Evolutionary conservation across 2,888 invertebrate species (phyloP).

Genomic region (Ephialtes manifestator): DNA sequence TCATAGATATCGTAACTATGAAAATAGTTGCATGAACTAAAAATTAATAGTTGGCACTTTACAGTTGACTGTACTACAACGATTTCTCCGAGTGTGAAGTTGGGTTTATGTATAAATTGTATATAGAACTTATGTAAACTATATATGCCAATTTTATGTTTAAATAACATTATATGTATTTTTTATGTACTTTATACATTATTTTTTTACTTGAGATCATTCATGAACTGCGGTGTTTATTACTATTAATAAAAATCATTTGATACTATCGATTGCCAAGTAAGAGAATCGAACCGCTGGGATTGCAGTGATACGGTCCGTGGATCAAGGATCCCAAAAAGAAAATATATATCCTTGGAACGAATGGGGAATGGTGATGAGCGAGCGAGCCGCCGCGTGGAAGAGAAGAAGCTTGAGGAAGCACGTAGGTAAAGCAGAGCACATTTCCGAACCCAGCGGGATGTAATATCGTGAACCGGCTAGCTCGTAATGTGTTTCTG

Average conservation of each 20-base stretch:
- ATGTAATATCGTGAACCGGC: conserved; percentile 77
- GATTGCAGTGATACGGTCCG: conserved; percentile 2
- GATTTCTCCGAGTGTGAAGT: too few species aligned
- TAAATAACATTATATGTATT: too few species aligned
- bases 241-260: not conserved
- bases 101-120: too few species aligned
- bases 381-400: conserved; percentile 50
- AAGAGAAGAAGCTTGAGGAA: conserved; percentile 60
- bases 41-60: too few species aligned
- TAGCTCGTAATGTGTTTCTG: conserved; percentile 84
- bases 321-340: conserved; percentile 42
- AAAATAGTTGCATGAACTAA: too few species aligned
- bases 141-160: too few species aligned
- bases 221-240: not conserved
- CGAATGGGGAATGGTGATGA: conserved; percentile 55
- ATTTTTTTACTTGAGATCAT: too few species aligned
- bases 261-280: not conserved
- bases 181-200: too few species aligned
- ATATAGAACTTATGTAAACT: too few species aligned
- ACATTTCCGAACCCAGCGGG: conserved; percentile 81
- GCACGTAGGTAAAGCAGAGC: conserved; percentile 71
- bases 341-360: conserved; percentile 9
- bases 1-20: too few species aligned
- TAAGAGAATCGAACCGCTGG: conserved; percentile 15
- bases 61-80: too few species aligned